phyloP scores from a whole-genome alignment of 2,797 vertebrate genomes.

The Tadarida brasiliensis region DNA sequence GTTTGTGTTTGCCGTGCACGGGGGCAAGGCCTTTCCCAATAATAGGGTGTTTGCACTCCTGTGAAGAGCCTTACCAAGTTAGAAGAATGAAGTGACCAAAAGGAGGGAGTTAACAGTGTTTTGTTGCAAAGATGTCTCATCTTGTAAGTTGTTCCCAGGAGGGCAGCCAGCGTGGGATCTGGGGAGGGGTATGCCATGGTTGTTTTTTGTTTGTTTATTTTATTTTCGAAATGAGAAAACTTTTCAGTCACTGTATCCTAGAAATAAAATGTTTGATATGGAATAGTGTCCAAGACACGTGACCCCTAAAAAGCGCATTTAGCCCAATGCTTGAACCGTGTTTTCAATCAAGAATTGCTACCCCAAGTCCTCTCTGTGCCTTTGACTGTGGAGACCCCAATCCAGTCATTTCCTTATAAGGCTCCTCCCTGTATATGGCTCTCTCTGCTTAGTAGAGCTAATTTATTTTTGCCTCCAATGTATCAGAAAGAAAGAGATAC shows the following conservation, averaged over 20 bases:
- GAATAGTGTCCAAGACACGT: conserved; percentile 68
- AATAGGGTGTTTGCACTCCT: not conserved
- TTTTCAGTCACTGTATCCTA: conserved; percentile 80
- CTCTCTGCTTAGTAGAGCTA: not conserved
- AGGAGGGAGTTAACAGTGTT: not conserved
- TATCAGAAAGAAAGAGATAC: conserved; percentile 22
- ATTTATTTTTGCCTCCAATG: conserved; percentile 48
- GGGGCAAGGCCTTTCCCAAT: not conserved
- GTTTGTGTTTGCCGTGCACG: not conserved
- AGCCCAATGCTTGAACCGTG: conserved; percentile 29
- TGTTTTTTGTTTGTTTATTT: not conserved
- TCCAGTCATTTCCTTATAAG: not conserved
- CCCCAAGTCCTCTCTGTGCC: conserved; percentile 41
- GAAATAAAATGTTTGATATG: conserved; percentile 74
- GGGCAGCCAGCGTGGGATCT: not conserved
- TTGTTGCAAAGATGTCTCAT: not conserved
- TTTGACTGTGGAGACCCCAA: conserved; percentile 45
- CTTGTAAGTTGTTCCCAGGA: not conserved
- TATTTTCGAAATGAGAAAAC: conserved; percentile 40
- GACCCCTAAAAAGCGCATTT: conserved; percentile 64
- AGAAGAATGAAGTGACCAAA: not conserved
- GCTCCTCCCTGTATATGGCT: not conserved
- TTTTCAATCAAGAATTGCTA: conserved; percentile 66
- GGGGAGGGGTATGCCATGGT: not conserved
- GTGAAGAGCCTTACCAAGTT: not conserved